These are phyloP conservation scores for Erebia aethiops DNA, from an alignment of 2,888 invertebrate species.

Conservation along the genomic window DNA sequence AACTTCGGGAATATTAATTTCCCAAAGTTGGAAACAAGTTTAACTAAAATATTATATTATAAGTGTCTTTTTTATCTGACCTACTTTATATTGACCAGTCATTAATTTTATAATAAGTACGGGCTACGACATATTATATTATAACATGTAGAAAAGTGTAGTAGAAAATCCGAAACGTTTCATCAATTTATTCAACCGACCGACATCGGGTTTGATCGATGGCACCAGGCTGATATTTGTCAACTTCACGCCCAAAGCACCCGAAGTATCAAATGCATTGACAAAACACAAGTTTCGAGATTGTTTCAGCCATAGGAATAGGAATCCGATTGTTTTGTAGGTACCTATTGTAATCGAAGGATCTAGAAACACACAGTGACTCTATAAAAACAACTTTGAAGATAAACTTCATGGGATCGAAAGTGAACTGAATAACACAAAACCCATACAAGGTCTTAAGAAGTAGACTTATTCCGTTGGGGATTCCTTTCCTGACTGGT, in stretches of 20 bases:
- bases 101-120: background rate
- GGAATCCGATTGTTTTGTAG: too few species aligned
- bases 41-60: background rate
- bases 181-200: conserved; percentile 65
- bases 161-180: conserved; percentile 50
- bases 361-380: too few species aligned
- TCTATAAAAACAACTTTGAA: too few species aligned
- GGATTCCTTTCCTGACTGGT: too few species aligned
- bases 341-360: too few species aligned
- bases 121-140: background rate
- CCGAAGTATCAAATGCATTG: conserved; percentile 11
- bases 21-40: too few species aligned
- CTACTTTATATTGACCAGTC: background rate
- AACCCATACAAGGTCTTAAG: too few species aligned
- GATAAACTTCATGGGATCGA: too few species aligned
- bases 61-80: background rate
- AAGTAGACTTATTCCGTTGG: too few species aligned
- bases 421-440: too few species aligned
- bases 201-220: conserved; percentile 61
- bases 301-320: background rate
- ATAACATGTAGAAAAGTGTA: background rate
- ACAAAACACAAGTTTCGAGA: conserved; percentile 13
- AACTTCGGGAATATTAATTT: too few species aligned
- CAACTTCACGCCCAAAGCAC: conserved; percentile 41
- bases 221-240: conserved; percentile 61